Base-by-base conservation (phyloP, 2,113 vertebrate genomes). In the Rhagologus leucostigma region DNA sequence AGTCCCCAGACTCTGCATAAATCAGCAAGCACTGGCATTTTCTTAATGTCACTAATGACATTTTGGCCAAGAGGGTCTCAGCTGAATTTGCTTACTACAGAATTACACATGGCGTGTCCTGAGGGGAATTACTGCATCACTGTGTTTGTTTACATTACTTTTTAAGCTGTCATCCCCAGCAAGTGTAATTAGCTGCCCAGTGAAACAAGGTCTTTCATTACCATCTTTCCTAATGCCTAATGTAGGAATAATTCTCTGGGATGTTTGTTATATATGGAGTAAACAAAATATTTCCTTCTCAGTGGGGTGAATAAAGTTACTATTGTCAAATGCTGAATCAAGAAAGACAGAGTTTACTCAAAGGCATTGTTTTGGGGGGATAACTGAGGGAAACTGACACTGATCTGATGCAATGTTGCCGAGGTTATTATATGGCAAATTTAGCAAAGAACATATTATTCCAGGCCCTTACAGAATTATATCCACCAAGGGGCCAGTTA, bases 11-110 rank as follows among this genome's bases (percentile, higher is more conserved):
- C 55, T 94, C 74, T 41, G 82, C 92, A 95, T 90, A 94, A 94
- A 91, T 93, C 87, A 95, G 76, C 62, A 89, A 91, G 77, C 13
- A 0, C 29, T 95, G 94, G 86, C 76, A 90, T 97, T 96, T 95
- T 77, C 75, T 91, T 91, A 94, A 97, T 86, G 87, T 92, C 90
- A 70, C 47, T 89, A 87, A 93, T 32, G 85, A 84, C 71, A 84
- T 84, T 96, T 86, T 91, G 76, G 79, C 75, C 93, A 76, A 68
- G 44, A 80, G 78, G 52, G 35, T 56, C 79, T 90, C 71, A 71
- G 75, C 37, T 95, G 85, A 86, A 41, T 89, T 60, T 57, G 49
- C 62, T 93, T 74, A 59, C 47, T 59, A 32, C 67, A 74, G 92
- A 90, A 77, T 15, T 49, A 78, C 53, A 90, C 83, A n/a, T 15